A percentile compares a stretch with the other conserved stretches of the same genome.
These are phyloP conservation scores for Rallus crepitans DNA, from an alignment of 2,797 vertebrate species.

Conservation along the genomic window DNA sequence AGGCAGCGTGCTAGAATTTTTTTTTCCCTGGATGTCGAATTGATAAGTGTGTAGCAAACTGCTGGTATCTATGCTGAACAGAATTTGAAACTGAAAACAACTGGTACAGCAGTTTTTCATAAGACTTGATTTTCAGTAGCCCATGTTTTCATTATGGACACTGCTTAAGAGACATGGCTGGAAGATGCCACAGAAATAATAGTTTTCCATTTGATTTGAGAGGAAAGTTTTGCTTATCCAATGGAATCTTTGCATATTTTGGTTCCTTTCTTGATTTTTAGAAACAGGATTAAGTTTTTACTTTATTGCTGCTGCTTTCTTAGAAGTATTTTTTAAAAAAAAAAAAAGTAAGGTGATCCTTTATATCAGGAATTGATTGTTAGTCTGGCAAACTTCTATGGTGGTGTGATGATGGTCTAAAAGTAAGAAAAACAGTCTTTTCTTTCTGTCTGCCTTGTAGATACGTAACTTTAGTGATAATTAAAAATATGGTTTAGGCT, in stretches of 20 bases:
- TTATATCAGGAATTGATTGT: not conserved
- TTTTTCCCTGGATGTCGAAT: not conserved
- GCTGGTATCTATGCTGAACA: not conserved
- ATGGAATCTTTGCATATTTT: not conserved
- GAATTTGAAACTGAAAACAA: not conserved
- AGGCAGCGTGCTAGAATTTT: not conserved
- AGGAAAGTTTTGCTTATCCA: not conserved
- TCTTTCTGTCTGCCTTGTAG: not conserved
- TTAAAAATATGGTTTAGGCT: not conserved
- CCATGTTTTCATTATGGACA: not conserved
- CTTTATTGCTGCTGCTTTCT: not conserved
- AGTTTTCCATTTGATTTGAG: not conserved
- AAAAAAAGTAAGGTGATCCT: not conserved
- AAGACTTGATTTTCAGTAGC: not conserved
- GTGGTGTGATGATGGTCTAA: not conserved
- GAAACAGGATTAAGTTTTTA: not conserved
- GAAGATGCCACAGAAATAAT: not conserved
- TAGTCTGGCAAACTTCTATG: not conserved
- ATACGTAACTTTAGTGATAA: not conserved
- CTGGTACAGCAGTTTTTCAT: not conserved
- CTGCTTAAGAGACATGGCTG: not conserved
- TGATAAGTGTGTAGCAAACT: not conserved
- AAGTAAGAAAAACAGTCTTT: rapidly evolving
- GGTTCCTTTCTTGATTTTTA: not conserved
- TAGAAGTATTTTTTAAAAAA: not conserved